A percentile compares a stretch with the other conserved stretches of the same genome.
Conservation (phyloP, 2,888 invertebrate genomes). For the Aleiodes alternator region DNA sequence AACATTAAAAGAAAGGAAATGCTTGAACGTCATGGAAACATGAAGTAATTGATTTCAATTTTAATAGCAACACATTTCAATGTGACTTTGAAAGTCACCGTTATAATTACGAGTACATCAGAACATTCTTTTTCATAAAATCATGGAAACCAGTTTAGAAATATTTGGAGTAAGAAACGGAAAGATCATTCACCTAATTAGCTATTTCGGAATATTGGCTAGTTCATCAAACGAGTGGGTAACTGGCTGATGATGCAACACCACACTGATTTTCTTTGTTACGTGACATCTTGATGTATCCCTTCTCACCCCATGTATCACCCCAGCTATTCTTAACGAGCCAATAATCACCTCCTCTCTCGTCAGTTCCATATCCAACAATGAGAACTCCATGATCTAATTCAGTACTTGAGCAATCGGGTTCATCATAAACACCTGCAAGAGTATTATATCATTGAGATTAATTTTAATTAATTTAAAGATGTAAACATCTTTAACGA, state of each 20-base stretch:
- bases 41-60: no score
- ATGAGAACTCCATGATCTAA: slow-evolving; percentile 92
- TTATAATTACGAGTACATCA: no score
- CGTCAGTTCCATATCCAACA: slow-evolving; percentile 88
- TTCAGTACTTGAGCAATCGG: slow-evolving; percentile 81
- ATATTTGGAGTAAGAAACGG: not conserved
- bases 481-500: no score
- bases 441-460: not conserved
- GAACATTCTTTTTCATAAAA: not conserved
- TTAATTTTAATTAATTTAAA: not conserved
- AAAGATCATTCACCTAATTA: slow-evolving; percentile 10
- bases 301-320: slow-evolving; percentile 86
- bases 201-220: not conserved
- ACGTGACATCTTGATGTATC: slow-evolving; percentile 92
- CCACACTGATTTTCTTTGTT: slow-evolving; percentile 92
- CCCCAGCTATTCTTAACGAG: slow-evolving; percentile 93
- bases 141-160: not conserved
- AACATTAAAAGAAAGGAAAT: not conserved
- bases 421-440: slow-evolving; percentile 85
- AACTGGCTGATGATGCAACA: slow-evolving; percentile 88
- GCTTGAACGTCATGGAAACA: slow-evolving; percentile 8
- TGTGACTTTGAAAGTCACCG: no score
- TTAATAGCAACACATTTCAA: no score
- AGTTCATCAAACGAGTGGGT: slow-evolving; percentile 84
- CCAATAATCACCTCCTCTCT: slow-evolving; percentile 85